These are phyloP conservation scores for Ciconia maguari DNA, from an alignment of 2,113 vertebrate species.

Conservation along the genomic window DNA sequence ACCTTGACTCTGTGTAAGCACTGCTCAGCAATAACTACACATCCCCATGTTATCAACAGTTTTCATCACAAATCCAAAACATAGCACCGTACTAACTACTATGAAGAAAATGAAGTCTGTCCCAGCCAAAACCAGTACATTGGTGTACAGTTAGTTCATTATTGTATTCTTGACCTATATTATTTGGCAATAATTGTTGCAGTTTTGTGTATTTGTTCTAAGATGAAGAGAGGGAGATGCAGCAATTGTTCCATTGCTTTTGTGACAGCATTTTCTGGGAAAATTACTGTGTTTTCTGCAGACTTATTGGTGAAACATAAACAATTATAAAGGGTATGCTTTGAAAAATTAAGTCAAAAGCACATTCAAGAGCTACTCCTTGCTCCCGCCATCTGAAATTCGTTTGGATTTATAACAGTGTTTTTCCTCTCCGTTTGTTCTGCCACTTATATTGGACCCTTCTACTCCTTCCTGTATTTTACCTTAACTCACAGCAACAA, in stretches of 20 bases:
- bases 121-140: background rate
- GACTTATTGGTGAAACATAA: background rate
- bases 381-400: background rate
- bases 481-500: background rate
- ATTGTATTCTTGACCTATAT: background rate
- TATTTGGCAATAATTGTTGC: background rate
- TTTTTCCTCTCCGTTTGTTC: background rate
- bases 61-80: background rate
- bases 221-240: background rate
- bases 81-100: background rate
- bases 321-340: background rate
- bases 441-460: background rate
- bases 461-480: background rate
- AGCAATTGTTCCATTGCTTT: background rate
- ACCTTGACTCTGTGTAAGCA: too few species aligned
- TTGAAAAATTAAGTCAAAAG: background rate
- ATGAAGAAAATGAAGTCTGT: background rate
- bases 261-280: background rate
- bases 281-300: background rate
- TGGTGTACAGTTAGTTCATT: background rate
- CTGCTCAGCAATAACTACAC: background rate
- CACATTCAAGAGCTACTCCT: background rate
- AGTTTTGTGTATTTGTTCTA: background rate
- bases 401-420: background rate
- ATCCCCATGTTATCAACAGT: background rate